Evolutionary conservation across 2,888 invertebrate genomes (phyloP).

Genomic region (Eupelmus urozonus): DNA sequence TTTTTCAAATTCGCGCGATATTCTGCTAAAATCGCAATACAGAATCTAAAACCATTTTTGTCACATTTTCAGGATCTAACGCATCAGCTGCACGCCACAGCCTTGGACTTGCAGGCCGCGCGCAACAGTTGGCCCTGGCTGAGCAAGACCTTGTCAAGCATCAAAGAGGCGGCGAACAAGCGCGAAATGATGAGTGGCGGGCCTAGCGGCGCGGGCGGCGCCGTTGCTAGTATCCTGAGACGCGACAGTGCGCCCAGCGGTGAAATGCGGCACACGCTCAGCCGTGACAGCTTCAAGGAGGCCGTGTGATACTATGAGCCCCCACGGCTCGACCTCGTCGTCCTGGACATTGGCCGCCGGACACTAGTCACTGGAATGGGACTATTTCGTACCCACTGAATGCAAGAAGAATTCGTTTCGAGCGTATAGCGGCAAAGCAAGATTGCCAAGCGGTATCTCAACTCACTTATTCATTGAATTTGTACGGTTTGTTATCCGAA

Average conservation of each 20-base stretch:
- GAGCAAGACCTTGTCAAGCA: slow-evolving; percentile 91
- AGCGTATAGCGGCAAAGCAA: no score
- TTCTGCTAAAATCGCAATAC: no score
- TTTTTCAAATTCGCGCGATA: no score
- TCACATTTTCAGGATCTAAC: slow-evolving; percentile 86
- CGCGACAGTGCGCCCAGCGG: slow-evolving; percentile 77
- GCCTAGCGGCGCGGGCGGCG: neutral
- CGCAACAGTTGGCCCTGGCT: slow-evolving; percentile 94
- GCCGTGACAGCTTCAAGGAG: slow-evolving; percentile 74
- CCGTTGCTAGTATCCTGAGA: slow-evolving; percentile 70
- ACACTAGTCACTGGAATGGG: slow-evolving; percentile 55
- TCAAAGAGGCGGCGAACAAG: slow-evolving; percentile 86
- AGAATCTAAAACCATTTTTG: neutral
- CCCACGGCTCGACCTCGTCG: neutral
- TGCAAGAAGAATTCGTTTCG: no score
- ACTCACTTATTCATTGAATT: no score
- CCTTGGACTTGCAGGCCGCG: slow-evolving; percentile 85
- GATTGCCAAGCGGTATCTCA: no score
- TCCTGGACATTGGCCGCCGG: slow-evolving; percentile 5
- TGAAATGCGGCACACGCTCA: slow-evolving; percentile 71
- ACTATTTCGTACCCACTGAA: slow-evolving; percentile 46
- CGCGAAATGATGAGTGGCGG: slow-evolving; percentile 69
- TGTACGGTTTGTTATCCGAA: no score
- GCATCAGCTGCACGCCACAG: slow-evolving; percentile 91
- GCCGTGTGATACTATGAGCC: slow-evolving; percentile 68